phyloP scores from a whole-genome alignment of 1,140 invertebrate species.

The Mesaphorura yosii region DNA sequence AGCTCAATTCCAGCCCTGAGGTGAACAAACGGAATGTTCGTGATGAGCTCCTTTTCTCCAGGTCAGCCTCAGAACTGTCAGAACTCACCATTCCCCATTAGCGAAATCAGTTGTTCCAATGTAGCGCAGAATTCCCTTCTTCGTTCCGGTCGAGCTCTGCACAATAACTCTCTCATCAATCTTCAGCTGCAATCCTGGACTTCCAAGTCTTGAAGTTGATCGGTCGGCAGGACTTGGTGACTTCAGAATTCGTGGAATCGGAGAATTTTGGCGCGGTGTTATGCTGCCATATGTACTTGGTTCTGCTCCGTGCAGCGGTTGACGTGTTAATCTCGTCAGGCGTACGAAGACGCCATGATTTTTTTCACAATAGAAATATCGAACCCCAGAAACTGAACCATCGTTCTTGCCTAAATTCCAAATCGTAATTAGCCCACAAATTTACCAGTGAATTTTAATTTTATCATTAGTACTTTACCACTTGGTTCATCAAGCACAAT shows the following conservation, averaged over 20 bases:
- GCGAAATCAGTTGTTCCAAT: slow-evolving; percentile 72
- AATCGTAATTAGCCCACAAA: not conserved
- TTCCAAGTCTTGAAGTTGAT: slow-evolving; percentile 8
- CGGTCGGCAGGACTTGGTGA: too few species aligned
- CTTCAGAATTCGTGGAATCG: slow-evolving; percentile 14
- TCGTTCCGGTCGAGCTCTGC: slow-evolving; percentile 69
- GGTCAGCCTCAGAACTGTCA: too few species aligned
- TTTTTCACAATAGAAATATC: slow-evolving; percentile 74
- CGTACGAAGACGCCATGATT: slow-evolving; percentile 88
- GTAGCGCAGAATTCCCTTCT: slow-evolving; percentile 59
- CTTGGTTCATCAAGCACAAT: slow-evolving; percentile 86
- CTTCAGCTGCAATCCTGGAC: slow-evolving; percentile 10
- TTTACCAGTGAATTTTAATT: not conserved
- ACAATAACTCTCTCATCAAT: slow-evolving; percentile 81
- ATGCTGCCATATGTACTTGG: not conserved
- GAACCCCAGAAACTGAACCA: slow-evolving; percentile 38
- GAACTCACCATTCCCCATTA: slow-evolving; percentile 73
- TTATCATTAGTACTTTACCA: slow-evolving; percentile 45
- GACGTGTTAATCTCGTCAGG: slow-evolving; percentile 68
- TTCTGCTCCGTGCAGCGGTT: slow-evolving; percentile 44
- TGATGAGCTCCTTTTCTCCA: too few species aligned
- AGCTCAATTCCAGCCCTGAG: slow-evolving; percentile 85
- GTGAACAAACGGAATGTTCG: too few species aligned
- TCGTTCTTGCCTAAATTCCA: slow-evolving; percentile 39
- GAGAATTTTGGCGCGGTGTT: too few species aligned